Conservation (phyloP, 2,113 vertebrate genomes). For the Apodemus sylvaticus region DNA sequence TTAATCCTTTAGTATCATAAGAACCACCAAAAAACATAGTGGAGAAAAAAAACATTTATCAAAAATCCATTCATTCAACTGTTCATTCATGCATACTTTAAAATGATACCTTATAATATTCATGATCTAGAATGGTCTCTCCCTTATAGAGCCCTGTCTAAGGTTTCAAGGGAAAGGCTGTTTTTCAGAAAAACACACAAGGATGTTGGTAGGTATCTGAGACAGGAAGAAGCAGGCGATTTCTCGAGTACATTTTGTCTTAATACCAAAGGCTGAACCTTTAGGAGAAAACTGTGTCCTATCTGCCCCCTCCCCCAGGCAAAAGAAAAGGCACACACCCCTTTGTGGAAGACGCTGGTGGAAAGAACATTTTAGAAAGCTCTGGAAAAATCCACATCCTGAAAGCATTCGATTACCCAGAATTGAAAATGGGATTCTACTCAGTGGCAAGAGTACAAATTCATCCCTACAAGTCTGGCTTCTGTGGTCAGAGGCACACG, state of each 20-base stretch:
- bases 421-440: constrained; percentile 63
- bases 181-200: background rate
- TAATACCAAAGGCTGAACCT: background rate
- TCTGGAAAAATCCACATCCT: constrained; percentile 74
- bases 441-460: constrained; percentile 66
- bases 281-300: background rate
- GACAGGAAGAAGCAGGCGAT: background rate
- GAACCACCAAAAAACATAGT: too few relatives aligned
- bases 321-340: background rate
- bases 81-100: background rate
- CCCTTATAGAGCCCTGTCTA: background rate
- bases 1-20: background rate
- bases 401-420: constrained; percentile 67
- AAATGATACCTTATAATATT: background rate
- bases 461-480: constrained; percentile 44
- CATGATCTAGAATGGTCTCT: background rate
- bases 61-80: background rate
- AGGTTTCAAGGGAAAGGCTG: background rate
- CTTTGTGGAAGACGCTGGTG: constrained; percentile 34
- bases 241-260: background rate
- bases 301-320: background rate
- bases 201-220: background rate
- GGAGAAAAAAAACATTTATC: background rate
- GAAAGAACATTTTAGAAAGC: constrained; percentile 62
- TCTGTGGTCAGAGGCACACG: constrained; percentile 42